phyloP scores from a whole-genome alignment of 2,113 vertebrate species.

The Eulemur macaco region DNA sequence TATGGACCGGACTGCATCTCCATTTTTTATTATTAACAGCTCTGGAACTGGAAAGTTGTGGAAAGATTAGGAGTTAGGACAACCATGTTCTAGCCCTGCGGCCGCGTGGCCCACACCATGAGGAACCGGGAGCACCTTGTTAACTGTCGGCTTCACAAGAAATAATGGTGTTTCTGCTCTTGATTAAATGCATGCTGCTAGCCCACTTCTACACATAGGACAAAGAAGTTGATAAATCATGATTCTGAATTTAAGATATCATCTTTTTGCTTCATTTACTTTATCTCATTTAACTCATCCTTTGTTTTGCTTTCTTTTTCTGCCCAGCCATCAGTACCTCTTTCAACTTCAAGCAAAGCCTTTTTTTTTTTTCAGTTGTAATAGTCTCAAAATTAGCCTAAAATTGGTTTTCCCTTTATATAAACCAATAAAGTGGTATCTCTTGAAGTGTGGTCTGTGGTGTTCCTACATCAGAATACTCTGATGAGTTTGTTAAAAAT shows the following conservation, averaged over 20 bases:
- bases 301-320: not conserved
- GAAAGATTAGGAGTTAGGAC: not conserved
- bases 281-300: not conserved
- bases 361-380: not conserved
- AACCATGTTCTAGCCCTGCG: not conserved
- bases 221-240: not conserved
- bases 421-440: not conserved
- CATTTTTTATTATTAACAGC: not conserved
- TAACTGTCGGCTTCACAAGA: not conserved
- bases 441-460: not conserved
- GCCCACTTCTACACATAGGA: not conserved
- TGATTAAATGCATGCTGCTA: not conserved
- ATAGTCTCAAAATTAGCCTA: not conserved
- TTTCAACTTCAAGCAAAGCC: not conserved
- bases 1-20: not conserved
- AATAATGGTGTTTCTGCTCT: not conserved
- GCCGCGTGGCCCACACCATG: not conserved
- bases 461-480: not conserved
- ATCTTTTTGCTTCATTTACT: not conserved
- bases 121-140: not conserved
- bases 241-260: conserved; percentile 25
- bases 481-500: not conserved
- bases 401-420: not conserved
- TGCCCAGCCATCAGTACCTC: not conserved
- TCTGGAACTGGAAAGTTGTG: not conserved